phyloP scores from a whole-genome alignment of 2,888 invertebrate species.

The Macaria liturata region DNA sequence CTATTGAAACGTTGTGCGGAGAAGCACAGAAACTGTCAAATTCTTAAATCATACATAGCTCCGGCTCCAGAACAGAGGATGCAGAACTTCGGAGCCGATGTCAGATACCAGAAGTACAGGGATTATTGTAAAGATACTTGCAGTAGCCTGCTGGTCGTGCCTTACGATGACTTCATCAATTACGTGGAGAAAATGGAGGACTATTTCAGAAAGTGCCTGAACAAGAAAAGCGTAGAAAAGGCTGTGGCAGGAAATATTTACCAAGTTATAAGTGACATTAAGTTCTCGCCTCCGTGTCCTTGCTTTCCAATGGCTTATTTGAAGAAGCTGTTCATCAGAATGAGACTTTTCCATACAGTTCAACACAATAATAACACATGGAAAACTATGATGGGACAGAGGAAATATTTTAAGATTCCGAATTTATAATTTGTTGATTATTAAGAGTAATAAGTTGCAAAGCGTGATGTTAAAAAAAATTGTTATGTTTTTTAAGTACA shows the following conservation, averaged over 20 bases:
- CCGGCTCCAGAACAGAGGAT: slow-evolving; percentile 27
- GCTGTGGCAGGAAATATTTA: slow-evolving; percentile 20
- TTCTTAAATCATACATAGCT: slow-evolving; percentile 24
- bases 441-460: no score
- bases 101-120: slow-evolving; percentile 26
- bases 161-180: slow-evolving; percentile 31
- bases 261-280: slow-evolving; percentile 22
- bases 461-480: no score
- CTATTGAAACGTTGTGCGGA: slow-evolving; percentile 29
- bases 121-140: slow-evolving; percentile 27
- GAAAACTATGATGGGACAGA: background rate
- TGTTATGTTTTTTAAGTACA: no score
- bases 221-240: slow-evolving; percentile 14
- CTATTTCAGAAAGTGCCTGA: slow-evolving; percentile 25
- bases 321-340: slow-evolving; percentile 30
- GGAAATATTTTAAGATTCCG: slow-evolving; percentile 21
- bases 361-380: slow-evolving; percentile 27
- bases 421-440: slow-evolving; percentile 5
- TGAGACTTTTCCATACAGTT: slow-evolving; percentile 30
- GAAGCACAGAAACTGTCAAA: slow-evolving; percentile 25
- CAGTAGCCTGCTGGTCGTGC: slow-evolving; percentile 25
- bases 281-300: slow-evolving; percentile 28
- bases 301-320: slow-evolving; percentile 34
- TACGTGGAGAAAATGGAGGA: slow-evolving; percentile 32
- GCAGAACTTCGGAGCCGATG: slow-evolving; percentile 21